Base-by-base conservation (phyloP, 2,888 invertebrate species). In the Apotomis capreana region DNA sequence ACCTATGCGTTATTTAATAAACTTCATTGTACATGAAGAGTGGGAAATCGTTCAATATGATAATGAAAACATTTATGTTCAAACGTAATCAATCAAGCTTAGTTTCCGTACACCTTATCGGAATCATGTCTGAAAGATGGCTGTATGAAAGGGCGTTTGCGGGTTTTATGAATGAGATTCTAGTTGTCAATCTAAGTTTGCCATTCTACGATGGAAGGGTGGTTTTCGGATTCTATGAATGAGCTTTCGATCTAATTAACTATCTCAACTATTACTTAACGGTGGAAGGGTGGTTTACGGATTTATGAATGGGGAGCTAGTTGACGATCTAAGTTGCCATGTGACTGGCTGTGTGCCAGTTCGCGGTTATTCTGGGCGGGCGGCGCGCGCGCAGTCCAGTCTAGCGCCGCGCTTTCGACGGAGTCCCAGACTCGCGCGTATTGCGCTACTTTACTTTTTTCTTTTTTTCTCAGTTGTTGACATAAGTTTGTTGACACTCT, bases 361-460 rank as follows among this genome's bases (percentile, higher is more conserved):
- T 73, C 58, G 74, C 72, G 77, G 81, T 79, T 92, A 92, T 92
- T 93, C 88, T 88, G 85, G 87, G 89, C 86, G 87, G 87, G 87
- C 86, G 89, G 87, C 90, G 89, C 86, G 83, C 82, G 87, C 89
- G 89, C 89, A 83, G 77, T 79, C 84, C 90, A 91, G 91, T 90
- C 83, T 81, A 78, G 78, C 88, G 88, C 83, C 88, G 90, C 88
- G 87, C 78, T 79, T 80, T 80, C 81, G 76, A 78, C 77, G 74
- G 74, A 76, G 78, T 68, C 68, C 68, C 58, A 54, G 58, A 68
- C 40, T 59, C 69, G 13, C 60, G 40, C 63, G 68, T 63, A 58
- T 67, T 57, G 58, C 63, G 57, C 68, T 62, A 57, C 57, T 58
- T 68, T 68, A n/a, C 58, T 58, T 49, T 63, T 68, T n/a, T 68